These are phyloP conservation scores for Laodelphax striatellus DNA, from an alignment of 1,140 invertebrate species.

Conservation along the genomic window DNA sequence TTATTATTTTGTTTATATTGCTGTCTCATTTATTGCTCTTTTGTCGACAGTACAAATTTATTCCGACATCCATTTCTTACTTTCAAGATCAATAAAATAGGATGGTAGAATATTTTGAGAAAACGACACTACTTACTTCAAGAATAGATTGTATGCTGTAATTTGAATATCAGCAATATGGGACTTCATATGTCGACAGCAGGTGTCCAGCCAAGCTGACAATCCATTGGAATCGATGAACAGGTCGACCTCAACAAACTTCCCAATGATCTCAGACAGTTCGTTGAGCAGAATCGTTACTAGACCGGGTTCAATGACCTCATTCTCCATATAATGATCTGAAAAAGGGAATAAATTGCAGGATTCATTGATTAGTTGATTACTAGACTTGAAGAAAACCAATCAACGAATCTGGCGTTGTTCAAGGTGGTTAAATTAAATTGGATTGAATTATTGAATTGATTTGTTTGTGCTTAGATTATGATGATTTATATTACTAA, in stretches of 20 bases:
- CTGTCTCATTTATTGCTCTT: too few relatives aligned
- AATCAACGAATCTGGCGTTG: too few relatives aligned
- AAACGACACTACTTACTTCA: conserved; percentile 9
- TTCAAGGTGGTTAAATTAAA: too few relatives aligned
- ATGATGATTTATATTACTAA: conserved; percentile 1
- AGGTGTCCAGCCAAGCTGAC: background rate
- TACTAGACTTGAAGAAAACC: too few relatives aligned
- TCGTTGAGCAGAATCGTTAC: background rate
- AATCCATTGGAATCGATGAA: background rate
- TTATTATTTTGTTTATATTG: too few relatives aligned
- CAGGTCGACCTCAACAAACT: background rate
- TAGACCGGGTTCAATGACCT: background rate
- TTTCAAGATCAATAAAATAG: background rate
- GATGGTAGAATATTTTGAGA: background rate
- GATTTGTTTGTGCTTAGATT: too few relatives aligned
- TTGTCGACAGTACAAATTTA: too few relatives aligned
- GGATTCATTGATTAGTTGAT: too few relatives aligned
- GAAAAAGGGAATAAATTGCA: too few relatives aligned
- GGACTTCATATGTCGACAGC: conserved; percentile 7
- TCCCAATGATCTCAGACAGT: conserved; percentile 8
- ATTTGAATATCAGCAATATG: conserved; percentile 16
- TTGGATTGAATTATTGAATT: too few relatives aligned
- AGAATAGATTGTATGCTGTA: conserved; percentile 15
- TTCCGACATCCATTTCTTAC: too few relatives aligned
- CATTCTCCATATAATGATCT: too few relatives aligned